Evolutionary conservation across 1,140 invertebrate species (phyloP).

Genomic region (Caenorhabditis brenneri): DNA sequence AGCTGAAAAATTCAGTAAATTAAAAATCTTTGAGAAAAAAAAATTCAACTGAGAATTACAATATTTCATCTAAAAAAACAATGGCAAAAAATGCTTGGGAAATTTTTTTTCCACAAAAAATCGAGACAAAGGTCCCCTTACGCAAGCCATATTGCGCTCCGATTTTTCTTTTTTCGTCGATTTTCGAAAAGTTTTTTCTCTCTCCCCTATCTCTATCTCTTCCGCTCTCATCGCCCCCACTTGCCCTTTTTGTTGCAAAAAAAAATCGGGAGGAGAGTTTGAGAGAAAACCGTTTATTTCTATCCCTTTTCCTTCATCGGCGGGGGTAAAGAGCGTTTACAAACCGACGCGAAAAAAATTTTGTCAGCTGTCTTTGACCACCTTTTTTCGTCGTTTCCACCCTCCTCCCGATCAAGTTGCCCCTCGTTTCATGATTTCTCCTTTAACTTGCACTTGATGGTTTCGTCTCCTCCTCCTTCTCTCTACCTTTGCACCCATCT

Average conservation of each 20-base stretch:
- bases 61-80: no score
- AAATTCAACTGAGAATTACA: no score
- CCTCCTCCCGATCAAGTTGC: no score
- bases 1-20: no score
- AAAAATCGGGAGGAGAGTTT: neutral
- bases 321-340: neutral
- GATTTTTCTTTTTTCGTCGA: neutral
- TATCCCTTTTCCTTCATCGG: neutral
- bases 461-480: neutral
- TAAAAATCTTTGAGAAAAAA: no score
- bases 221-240: neutral
- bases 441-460: neutral
- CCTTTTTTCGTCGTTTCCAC: neutral
- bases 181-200: slow-evolving; percentile 4
- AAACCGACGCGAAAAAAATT: slow-evolving; percentile 4
- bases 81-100: no score
- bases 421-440: neutral
- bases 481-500: neutral
- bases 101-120: no score
- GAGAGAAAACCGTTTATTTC: neutral
- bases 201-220: neutral
- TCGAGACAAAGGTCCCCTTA: no score
- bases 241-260: slow-evolving; percentile 16
- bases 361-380: slow-evolving; percentile 34
- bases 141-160: neutral